These are phyloP conservation scores for Apoderus coryli DNA, from an alignment of 2,888 invertebrate genomes.

Conservation along the genomic window DNA sequence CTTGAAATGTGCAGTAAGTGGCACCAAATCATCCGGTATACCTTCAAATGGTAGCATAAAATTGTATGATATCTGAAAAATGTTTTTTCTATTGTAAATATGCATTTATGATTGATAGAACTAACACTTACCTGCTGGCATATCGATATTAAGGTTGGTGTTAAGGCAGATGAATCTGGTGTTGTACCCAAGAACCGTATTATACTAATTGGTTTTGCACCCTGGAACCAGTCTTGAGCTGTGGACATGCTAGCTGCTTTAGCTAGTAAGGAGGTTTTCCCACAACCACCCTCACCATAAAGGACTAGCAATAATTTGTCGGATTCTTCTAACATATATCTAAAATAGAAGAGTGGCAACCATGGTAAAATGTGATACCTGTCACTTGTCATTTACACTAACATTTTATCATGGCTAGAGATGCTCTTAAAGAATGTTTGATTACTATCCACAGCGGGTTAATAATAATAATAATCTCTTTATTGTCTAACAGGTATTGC, in stretches of 20 bases:
- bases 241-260: constrained; percentile 73
- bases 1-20: constrained; percentile 91
- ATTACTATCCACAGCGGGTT: no score
- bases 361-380: no score
- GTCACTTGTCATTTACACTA: no score
- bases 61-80: constrained; percentile 72
- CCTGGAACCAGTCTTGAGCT: constrained; percentile 55
- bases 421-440: no score
- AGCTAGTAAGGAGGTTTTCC: constrained; percentile 90
- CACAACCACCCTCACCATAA: constrained; percentile 94
- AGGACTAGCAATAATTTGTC: constrained; percentile 77
- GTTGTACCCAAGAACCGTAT: constrained; percentile 92
- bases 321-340: constrained; percentile 73
- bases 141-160: constrained; percentile 86
- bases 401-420: no score
- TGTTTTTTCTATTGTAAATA: constrained; percentile 3
- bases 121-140: constrained; percentile 66
- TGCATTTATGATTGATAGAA: background rate
- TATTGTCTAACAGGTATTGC: no score
- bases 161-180: constrained; percentile 89
- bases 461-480: no score
- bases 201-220: constrained; percentile 69
- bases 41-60: constrained; percentile 82
- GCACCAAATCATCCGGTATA: constrained; percentile 92
- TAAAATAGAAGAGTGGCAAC: no score